Base-by-base conservation (phyloP, 2,888 invertebrate genomes). In the Clitarchus hookeri region DNA sequence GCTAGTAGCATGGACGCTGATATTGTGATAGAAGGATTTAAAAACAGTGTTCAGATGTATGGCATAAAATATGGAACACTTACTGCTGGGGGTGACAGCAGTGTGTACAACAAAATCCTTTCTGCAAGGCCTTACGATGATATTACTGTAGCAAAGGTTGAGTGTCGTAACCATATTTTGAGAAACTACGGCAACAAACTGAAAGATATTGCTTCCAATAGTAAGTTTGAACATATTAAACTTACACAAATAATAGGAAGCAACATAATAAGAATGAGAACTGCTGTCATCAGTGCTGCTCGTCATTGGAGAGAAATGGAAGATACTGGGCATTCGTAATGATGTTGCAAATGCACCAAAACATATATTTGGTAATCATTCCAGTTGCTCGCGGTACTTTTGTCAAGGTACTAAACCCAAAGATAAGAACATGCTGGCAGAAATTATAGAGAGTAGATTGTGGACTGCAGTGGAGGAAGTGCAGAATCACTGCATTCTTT, bases 81-180 rank as follows among this genome's bases (percentile, higher is more conserved):
- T n/a, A 80, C 2, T 80, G 80, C 80, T 27, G 80, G 25, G n/a
- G 80, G 80, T 11, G 80, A 26, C 80, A 19, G 80, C 80, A 80
- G 80, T 80, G 26, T 80, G 12, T 80, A 80, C 25, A 80, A 80
- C 25, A 36, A 6, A 25, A 80, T 26, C 0, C 13, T 80, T 25
- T 19, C 19, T 36, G 27, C 26, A 80, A 25, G 80, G 23, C 80
- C 80, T 36, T 80, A 80, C 23, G 44, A 27, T 27, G 8, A 80
- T 44, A 16, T 80, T 11, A 80, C 36, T 80, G 80, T 80, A 19
- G 23, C 11, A 13, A 80, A 80, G 25, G 25, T 80, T 19, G 80
- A 80, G 80, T 80, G 80, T 44, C 80, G 26, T 19, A 80, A 80
- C 44, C 80, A 80, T 80, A 44, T 80, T 80, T 26, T 80, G 27